A percentile compares a stretch with the other conserved stretches of the same genome.
Conservation (phyloP, 2,888 invertebrate species). For the Rhamnusium bicolor region DNA sequence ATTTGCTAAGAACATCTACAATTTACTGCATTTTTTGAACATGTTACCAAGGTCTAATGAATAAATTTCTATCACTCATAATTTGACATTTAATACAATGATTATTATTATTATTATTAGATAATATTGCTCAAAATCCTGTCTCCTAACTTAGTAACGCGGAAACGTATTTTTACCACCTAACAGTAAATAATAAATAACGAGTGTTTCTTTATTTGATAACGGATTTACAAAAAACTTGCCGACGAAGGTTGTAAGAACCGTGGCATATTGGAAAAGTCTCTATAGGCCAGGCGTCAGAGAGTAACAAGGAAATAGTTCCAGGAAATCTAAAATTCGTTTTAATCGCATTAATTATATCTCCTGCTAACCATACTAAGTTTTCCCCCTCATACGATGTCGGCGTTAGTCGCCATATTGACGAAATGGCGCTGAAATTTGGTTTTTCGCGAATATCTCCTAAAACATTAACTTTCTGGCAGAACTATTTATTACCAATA, state of each 20-base stretch:
- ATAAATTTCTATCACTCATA: constrained; percentile 68
- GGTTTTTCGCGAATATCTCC: no score
- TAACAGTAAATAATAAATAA: constrained; percentile 45
- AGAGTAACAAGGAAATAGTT: no score
- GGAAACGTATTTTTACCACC: constrained; percentile 49
- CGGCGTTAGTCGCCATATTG: no score
- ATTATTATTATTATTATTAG: constrained; percentile 60
- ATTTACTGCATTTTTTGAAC: constrained; percentile 41
- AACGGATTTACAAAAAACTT: constrained; percentile 40
- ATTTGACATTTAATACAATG: constrained; percentile 70
- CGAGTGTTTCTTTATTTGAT: constrained; percentile 30
- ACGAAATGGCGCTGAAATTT: no score
- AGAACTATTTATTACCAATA: no score
- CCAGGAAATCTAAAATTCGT: no score
- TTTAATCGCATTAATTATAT: no score
- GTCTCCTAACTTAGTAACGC: constrained; percentile 40
- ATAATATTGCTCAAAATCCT: constrained; percentile 70
- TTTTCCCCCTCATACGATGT: no score
- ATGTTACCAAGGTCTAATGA: constrained; percentile 44
- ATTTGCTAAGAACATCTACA: constrained; percentile 37
- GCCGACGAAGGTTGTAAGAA: not conserved
- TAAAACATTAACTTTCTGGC: no score
- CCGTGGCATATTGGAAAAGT: no score
- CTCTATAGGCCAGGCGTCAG: no score
- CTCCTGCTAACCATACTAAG: no score